These are phyloP conservation scores for Protonibea diacanthus DNA, from an alignment of 2,797 vertebrate genomes.

Conservation along the genomic window DNA sequence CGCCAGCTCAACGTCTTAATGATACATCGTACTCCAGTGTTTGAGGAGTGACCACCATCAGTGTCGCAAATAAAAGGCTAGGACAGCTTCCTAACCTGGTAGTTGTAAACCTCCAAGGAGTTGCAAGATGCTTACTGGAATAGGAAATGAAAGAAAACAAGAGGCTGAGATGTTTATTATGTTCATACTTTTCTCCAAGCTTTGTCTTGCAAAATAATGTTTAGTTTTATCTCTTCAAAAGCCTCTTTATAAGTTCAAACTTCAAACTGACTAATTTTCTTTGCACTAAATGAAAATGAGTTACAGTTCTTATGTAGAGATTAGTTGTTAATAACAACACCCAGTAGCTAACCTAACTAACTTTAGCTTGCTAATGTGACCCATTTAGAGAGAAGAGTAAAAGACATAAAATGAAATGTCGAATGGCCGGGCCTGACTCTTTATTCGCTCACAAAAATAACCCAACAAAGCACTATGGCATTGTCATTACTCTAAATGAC, in stretches of 20 bases:
- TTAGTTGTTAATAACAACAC: too few relatives aligned
- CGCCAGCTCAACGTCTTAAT: neutral
- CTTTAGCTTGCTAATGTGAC: neutral
- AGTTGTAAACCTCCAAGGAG: neutral
- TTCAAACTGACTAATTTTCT: neutral
- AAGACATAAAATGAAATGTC: neutral
- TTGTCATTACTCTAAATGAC: neutral
- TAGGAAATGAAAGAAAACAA: neutral
- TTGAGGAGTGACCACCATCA: neutral
- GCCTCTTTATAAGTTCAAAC: too few relatives aligned
- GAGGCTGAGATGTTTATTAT: neutral
- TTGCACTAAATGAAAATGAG: neutral
- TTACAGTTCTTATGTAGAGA: too few relatives aligned
- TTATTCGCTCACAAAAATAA: neutral
- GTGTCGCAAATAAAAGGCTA: constrained; percentile 1
- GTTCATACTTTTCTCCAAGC: neutral
- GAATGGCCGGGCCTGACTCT: neutral
- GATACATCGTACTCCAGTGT: neutral
- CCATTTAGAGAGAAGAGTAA: neutral
- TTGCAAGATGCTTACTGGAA: neutral
- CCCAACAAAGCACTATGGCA: neutral
- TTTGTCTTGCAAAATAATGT: neutral
- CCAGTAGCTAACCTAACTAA: neutral
- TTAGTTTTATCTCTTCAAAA: too few relatives aligned
- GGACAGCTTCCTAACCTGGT: neutral